Percentiles rank a stretch among this genome's conserved stretches.
Conservation (phyloP, 1,140 invertebrate species). For the Cydia fagiglandana region DNA sequence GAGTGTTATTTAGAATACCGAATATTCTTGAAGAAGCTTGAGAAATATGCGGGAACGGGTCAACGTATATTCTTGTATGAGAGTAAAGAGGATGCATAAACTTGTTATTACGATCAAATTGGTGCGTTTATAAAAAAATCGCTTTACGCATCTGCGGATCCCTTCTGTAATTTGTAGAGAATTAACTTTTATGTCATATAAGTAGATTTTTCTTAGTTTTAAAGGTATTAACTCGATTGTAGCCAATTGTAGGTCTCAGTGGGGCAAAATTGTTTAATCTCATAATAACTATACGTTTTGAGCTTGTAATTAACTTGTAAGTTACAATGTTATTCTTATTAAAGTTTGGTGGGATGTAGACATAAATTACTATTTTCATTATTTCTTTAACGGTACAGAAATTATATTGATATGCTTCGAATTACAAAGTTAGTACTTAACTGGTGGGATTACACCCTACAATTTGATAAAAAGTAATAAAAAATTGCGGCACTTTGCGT, state of each 20-base stretch:
- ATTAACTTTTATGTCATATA: slow-evolving; percentile 47
- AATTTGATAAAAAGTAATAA: slow-evolving; percentile 38
- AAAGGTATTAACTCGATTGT: slow-evolving; percentile 32
- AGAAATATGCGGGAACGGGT: slow-evolving; percentile 41
- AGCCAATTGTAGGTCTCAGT: slow-evolving; percentile 33
- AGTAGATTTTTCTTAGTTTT: slow-evolving; percentile 36
- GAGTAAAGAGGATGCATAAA: slow-evolving; percentile 46
- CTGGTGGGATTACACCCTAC: not conserved
- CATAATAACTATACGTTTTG: slow-evolving; percentile 18
- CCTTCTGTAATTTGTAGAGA: slow-evolving; percentile 46
- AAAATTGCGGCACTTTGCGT: not conserved
- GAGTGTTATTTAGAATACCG: not conserved
- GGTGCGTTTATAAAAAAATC: slow-evolving; percentile 65
- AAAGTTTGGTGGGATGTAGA: slow-evolving; percentile 19
- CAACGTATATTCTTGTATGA: slow-evolving; percentile 35
- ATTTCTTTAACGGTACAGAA: slow-evolving; percentile 11
- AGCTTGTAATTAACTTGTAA: slow-evolving; percentile 15
- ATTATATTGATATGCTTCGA: not conserved
- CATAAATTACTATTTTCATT: slow-evolving; percentile 14
- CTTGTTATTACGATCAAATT: slow-evolving; percentile 65
- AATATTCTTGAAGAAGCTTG: not conserved
- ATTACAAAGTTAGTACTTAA: slow-evolving; percentile 12
- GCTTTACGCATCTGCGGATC: slow-evolving; percentile 53
- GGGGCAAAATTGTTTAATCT: slow-evolving; percentile 22
- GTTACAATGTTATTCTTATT: slow-evolving; percentile 19